Evolutionary conservation across 2,888 invertebrate genomes (phyloP).

Genomic region (Laothoe populi): DNA sequence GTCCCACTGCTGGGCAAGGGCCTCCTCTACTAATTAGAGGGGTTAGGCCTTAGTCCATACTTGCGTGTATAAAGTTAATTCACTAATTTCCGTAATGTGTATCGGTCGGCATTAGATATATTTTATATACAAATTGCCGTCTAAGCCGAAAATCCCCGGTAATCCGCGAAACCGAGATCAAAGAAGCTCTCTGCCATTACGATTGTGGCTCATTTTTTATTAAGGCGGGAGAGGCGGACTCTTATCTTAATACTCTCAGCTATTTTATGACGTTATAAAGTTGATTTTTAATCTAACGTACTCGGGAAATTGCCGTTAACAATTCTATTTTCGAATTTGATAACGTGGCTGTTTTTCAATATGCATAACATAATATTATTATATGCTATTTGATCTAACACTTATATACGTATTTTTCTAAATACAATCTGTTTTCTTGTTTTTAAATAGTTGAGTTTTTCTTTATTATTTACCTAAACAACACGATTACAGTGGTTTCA

Average conservation of each 20-base stretch:
- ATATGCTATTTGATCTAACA: too few relatives aligned
- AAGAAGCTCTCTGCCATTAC: slow-evolving; percentile 76
- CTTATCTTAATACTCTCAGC: slow-evolving; percentile 78
- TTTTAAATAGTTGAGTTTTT: too few relatives aligned
- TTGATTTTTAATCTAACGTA: slow-evolving; percentile 83
- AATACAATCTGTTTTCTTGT: too few relatives aligned
- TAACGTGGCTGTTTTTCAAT: slow-evolving; percentile 16
- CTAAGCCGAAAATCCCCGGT: slow-evolving; percentile 75
- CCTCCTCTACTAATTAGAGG: too few relatives aligned
- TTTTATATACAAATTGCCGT: slow-evolving; percentile 81
- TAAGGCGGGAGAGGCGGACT: slow-evolving; percentile 69
- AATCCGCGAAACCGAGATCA: slow-evolving; percentile 83
- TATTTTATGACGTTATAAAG: slow-evolving; percentile 84
- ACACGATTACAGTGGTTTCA: background rate
- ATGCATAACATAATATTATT: background rate
- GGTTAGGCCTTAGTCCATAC: too few relatives aligned
- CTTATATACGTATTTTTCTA: too few relatives aligned
- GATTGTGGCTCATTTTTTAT: slow-evolving; percentile 85
- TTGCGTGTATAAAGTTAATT: slow-evolving; percentile 62
- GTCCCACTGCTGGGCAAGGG: too few relatives aligned
- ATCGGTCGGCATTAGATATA: slow-evolving; percentile 72
- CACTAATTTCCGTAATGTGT: slow-evolving; percentile 78
- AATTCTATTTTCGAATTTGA: slow-evolving; percentile 47
- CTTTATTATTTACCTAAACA: too few relatives aligned
- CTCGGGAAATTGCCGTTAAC: slow-evolving; percentile 61